Conservation (phyloP, 2,797 vertebrate species). For the Karalla daura region DNA sequence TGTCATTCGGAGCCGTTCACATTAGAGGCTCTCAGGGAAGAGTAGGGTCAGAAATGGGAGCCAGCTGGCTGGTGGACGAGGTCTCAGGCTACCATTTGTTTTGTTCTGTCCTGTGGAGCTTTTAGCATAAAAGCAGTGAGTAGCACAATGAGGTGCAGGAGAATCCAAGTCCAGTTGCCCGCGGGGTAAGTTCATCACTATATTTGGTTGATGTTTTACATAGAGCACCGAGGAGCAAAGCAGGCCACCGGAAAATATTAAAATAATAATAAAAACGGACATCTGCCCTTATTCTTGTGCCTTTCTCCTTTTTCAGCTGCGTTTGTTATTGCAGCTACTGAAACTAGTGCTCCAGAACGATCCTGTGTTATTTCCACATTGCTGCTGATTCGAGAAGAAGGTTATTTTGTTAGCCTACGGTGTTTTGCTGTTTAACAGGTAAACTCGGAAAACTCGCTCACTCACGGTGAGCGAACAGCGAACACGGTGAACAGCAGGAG, state of each 20-base stretch:
- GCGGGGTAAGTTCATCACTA: constrained; percentile 55
- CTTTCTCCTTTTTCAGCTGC: neutral
- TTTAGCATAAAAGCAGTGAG: constrained; percentile 67
- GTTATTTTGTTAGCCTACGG: constrained; percentile 10
- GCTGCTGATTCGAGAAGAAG: neutral
- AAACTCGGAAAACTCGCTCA: constrained; percentile 43
- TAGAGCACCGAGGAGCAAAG: constrained; percentile 22
- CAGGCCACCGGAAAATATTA: constrained; percentile 9
- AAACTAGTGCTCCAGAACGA: neutral
- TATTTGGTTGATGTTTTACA: constrained; percentile 60
- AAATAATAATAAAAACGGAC: constrained; percentile 20
- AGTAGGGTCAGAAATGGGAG: constrained; percentile 53
- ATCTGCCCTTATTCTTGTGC: neutral
- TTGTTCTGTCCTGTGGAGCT: constrained; percentile 61
- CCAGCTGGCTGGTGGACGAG: constrained; percentile 64
- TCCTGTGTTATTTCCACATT: neutral
- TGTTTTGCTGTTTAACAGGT: constrained; percentile 52
- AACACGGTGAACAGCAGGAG: constrained; percentile 64
- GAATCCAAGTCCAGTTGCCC: constrained; percentile 50
- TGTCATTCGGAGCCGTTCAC: constrained; percentile 50
- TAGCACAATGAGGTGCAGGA: constrained; percentile 57
- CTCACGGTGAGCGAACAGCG: no score
- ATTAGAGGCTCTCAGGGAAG: constrained; percentile 44
- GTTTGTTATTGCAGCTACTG: neutral
- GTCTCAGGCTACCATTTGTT: constrained; percentile 61